Conservation (phyloP, 92 coral and sea anemone species). For the Pocillopora grandis region DNA sequence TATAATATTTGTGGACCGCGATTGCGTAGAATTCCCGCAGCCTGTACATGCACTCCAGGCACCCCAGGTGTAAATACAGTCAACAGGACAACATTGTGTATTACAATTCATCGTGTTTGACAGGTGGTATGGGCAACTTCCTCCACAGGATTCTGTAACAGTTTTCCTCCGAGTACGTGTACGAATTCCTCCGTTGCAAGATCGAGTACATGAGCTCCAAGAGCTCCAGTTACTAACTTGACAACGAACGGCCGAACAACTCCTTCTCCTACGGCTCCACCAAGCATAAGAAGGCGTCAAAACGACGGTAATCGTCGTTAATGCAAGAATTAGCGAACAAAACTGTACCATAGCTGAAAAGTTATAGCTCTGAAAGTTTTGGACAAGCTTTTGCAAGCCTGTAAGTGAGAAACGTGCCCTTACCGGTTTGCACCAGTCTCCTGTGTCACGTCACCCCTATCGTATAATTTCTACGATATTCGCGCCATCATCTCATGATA, state of each 20-base stretch:
- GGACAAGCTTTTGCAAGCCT: too few species aligned
- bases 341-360: too few species aligned
- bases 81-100: constrained; percentile 64
- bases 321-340: too few species aligned
- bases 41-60: constrained; percentile 82
- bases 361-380: too few species aligned
- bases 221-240: constrained; percentile 68
- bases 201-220: constrained; percentile 61
- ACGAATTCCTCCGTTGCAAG: constrained; percentile 68
- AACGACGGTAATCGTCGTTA: too few species aligned
- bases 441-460: too few species aligned
- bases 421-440: too few species aligned
- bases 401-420: too few species aligned
- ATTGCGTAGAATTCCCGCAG: constrained; percentile 74
- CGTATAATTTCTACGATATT: too few species aligned
- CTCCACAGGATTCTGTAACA: constrained; percentile 50
- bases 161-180: constrained; percentile 56
- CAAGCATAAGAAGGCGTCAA: constrained; percentile 24
- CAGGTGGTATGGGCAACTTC: constrained; percentile 48
- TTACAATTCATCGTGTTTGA: constrained; percentile 59
- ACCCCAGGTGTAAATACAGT: constrained; percentile 74
- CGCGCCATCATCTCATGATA: too few species aligned
- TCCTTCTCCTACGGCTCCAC: constrained; percentile 56
- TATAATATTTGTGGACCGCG: constrained; percentile 49
- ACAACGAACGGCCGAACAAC: constrained; percentile 61